Evolutionary conservation across 2,113 vertebrate species (phyloP).

Genomic region (Acrocephalus kingi): DNA sequence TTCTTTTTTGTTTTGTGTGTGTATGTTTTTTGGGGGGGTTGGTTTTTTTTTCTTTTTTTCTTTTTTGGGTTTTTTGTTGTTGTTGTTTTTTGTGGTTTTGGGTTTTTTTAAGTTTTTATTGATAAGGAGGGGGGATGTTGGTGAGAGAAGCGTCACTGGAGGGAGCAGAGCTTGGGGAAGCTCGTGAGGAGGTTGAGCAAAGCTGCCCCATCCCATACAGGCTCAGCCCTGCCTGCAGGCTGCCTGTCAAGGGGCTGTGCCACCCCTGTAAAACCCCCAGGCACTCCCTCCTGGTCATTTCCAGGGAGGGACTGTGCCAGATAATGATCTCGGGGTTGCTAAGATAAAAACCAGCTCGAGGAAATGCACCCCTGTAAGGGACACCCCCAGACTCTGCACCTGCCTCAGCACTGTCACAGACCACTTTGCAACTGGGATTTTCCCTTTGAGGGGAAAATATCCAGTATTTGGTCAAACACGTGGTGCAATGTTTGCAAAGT

Average conservation of each 20-base stretch:
- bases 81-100: neutral
- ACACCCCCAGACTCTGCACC: neutral
- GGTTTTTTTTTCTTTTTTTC: too few species aligned
- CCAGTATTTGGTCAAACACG: neutral
- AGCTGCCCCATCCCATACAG: neutral
- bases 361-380: neutral
- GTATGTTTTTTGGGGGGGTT: too few species aligned
- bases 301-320: neutral
- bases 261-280: neutral
- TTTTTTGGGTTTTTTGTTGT: too few species aligned
- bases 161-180: neutral
- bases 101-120: neutral
- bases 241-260: neutral
- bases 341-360: neutral
- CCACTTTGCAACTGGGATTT: neutral
- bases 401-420: neutral
- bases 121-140: neutral
- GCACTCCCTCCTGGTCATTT: neutral
- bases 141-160: neutral
- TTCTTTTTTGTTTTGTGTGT: too few species aligned
- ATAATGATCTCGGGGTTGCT: neutral
- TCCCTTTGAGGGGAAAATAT: neutral
- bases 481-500: neutral
- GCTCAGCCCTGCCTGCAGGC: neutral
- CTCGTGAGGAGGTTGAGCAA: neutral